A percentile compares a stretch with the other conserved stretches of the same genome.
These are phyloP conservation scores for Notothenia rossii DNA, from an alignment of 2,113 vertebrate genomes.

Conservation along the genomic window DNA sequence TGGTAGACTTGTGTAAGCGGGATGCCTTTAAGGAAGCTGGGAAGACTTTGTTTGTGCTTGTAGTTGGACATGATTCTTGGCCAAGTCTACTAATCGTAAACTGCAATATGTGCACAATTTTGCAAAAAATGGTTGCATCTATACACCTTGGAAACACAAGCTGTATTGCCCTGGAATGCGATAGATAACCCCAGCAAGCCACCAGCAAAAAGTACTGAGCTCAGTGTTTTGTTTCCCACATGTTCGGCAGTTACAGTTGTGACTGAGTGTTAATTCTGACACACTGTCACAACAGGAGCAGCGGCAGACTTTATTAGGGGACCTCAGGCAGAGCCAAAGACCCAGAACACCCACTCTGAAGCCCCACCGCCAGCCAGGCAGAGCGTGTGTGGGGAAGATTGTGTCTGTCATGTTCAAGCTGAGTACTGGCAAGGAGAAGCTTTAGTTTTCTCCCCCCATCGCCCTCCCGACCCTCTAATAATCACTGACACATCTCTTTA, in stretches of 20 bases:
- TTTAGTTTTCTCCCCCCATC: constrained; percentile 52
- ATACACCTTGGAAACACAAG: too few relatives aligned
- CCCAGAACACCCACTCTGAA: constrained; percentile 51
- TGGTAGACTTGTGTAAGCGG: too few relatives aligned
- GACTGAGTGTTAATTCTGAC: constrained; percentile 56
- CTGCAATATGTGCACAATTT: too few relatives aligned
- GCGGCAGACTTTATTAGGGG: constrained; percentile 26
- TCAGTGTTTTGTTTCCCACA: constrained; percentile 9
- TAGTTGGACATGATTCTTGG: too few relatives aligned
- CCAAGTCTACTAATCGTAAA: neutral
- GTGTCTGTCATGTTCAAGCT: constrained; percentile 75
- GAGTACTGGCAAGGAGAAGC: constrained; percentile 62
- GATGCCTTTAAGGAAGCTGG: too few relatives aligned
- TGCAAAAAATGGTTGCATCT: too few relatives aligned
- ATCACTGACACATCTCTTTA: constrained; percentile 74
- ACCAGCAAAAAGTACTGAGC: neutral
- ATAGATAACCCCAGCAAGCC: neutral
- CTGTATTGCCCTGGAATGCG: neutral
- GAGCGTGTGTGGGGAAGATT: constrained; percentile 41
- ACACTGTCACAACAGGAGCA: constrained; percentile 56
- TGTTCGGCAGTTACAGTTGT: constrained; percentile 35
- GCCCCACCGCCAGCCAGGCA: constrained; percentile 31
- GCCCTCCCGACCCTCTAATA: constrained; percentile 74
- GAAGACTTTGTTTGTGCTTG: too few relatives aligned
- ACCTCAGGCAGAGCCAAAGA: constrained; percentile 38